Conservation (phyloP, 2,888 invertebrate genomes). For the Idaea straminata region DNA sequence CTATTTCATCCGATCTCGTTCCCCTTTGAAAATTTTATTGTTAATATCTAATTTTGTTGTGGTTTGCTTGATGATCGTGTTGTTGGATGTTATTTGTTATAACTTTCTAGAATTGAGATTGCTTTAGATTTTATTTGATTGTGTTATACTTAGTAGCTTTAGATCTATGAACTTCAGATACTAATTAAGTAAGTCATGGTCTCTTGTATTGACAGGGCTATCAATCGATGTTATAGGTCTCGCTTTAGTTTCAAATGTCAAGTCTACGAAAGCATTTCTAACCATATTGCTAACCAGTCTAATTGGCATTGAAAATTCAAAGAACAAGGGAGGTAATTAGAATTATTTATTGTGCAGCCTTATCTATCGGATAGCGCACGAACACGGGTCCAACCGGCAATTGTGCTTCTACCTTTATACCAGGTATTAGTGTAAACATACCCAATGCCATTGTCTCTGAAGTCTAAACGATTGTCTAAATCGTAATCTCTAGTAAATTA, state of each 20-base stretch:
- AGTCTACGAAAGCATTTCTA: background rate
- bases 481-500: background rate
- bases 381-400: slow-evolving; percentile 28
- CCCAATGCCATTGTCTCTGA: slow-evolving; percentile 23
- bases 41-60: slow-evolving; percentile 24
- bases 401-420: slow-evolving; percentile 18
- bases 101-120: slow-evolving; percentile 2
- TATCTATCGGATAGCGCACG: slow-evolving; percentile 61
- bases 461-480: slow-evolving; percentile 12
- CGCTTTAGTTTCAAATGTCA: background rate
- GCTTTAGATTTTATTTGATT: background rate
- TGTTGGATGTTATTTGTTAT: slow-evolving; percentile 4
- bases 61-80: slow-evolving; percentile 16
- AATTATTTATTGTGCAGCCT: slow-evolving; percentile 67
- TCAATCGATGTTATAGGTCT: no score
- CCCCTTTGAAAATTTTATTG: slow-evolving; percentile 27
- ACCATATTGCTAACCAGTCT: slow-evolving; percentile 18
- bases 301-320: slow-evolving; percentile 53
- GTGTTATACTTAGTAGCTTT: background rate
- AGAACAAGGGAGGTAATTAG: slow-evolving; percentile 70
- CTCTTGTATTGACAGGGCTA: no score
- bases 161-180: background rate
- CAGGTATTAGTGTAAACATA: slow-evolving; percentile 22
- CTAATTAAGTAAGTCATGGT: no score
- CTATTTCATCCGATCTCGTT: slow-evolving; percentile 31